Evolutionary conservation across 2,113 vertebrate species (phyloP).

Genomic region (Synchiropus splendidus): DNA sequence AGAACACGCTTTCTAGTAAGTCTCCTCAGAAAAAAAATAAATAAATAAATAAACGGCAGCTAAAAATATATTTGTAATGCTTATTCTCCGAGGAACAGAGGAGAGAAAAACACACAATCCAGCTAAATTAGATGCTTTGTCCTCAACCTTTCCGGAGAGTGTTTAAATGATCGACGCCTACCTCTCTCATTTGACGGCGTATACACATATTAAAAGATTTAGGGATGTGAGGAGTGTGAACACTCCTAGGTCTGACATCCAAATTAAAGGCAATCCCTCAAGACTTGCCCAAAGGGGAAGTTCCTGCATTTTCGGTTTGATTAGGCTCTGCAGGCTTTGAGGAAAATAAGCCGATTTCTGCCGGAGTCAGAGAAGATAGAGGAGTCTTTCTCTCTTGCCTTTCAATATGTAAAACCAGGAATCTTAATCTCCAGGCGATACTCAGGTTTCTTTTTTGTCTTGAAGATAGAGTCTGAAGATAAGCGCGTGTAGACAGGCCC

Average conservation of each 20-base stretch:
- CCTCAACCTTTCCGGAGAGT: slow-evolving; percentile 13
- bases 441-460: slow-evolving; percentile 25
- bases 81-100: slow-evolving; percentile 14
- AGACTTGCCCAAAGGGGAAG: slow-evolving; percentile 50
- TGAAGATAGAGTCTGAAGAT: slow-evolving; percentile 18
- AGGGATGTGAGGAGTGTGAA: slow-evolving; percentile 50
- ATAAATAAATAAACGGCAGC: slow-evolving; percentile 10
- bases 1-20: slow-evolving; percentile 39
- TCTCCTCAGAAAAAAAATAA: slow-evolving; percentile 26
- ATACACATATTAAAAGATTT: slow-evolving; percentile 37
- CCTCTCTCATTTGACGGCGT: slow-evolving; percentile 25
- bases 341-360: slow-evolving; percentile 59
- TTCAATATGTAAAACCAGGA: slow-evolving; percentile 45
- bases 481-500: slow-evolving; percentile 8
- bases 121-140: slow-evolving; percentile 34
- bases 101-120: slow-evolving; percentile 19
- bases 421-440: slow-evolving; percentile 40
- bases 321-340: slow-evolving; percentile 55
- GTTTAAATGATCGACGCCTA: slow-evolving; percentile 20
- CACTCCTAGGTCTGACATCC: slow-evolving; percentile 52
- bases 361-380: slow-evolving; percentile 46
- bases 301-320: slow-evolving; percentile 56
- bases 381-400: slow-evolving; percentile 29
- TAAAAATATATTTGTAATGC: slow-evolving; percentile 26
- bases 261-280: slow-evolving; percentile 58